Conservation (phyloP, 2,797 vertebrate genomes). For the Leucoraja ocellata region DNA sequence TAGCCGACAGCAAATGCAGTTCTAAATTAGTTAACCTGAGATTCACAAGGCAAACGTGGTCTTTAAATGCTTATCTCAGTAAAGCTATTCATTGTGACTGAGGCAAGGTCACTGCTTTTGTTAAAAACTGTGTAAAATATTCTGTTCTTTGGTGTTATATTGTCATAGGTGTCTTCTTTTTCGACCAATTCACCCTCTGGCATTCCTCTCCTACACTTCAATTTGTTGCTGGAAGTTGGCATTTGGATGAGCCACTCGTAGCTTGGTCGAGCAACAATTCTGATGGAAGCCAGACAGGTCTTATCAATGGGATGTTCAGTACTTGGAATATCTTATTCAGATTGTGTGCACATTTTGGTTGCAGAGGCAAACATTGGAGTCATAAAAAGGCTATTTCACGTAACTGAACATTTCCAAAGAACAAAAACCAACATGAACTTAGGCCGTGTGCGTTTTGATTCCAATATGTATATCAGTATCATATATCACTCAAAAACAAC, state of each 20-base stretch:
- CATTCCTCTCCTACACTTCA: background rate
- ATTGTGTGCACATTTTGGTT: background rate
- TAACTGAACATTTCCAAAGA: background rate
- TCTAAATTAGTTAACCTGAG: background rate
- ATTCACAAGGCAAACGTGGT: background rate
- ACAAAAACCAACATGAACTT: slow-evolving; percentile 13
- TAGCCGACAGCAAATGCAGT: background rate
- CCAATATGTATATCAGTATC: background rate
- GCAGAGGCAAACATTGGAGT: background rate
- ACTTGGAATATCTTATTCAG: background rate
- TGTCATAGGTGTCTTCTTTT: background rate
- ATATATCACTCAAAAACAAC: background rate
- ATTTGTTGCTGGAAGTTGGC: background rate
- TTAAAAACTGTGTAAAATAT: background rate
- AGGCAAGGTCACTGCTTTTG: background rate
- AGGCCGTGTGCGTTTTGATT: background rate
- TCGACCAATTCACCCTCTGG: background rate
- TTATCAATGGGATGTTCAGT: background rate
- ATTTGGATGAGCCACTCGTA: background rate
- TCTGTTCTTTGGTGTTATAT: background rate
- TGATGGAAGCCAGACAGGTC: background rate
- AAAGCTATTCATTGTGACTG: background rate
- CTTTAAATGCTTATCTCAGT: background rate
- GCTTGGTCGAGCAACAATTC: background rate
- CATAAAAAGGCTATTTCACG: background rate